Conservation (phyloP, 2,797 vertebrate genomes). For the Alauda arvensis region DNA sequence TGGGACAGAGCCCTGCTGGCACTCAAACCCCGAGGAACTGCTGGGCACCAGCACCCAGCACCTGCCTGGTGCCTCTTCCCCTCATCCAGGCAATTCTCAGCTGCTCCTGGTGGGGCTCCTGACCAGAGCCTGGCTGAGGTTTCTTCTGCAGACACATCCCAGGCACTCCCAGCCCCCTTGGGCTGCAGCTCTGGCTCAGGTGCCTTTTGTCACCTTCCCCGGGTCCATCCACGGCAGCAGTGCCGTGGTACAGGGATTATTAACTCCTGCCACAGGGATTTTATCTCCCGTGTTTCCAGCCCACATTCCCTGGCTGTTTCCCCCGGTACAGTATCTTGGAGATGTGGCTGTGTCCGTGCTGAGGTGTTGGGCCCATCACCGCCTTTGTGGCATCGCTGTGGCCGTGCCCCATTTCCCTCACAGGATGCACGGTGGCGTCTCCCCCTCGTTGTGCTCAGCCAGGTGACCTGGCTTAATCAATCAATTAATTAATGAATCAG, state of each 20-base stretch:
- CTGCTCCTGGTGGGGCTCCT: neutral
- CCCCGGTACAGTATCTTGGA: too few species aligned
- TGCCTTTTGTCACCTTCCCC: neutral
- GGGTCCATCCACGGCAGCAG: neutral
- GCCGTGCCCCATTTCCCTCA: neutral
- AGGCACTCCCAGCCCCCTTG: neutral
- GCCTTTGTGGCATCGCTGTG: neutral
- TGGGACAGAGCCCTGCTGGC: neutral
- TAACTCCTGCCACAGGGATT: neutral
- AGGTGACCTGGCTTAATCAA: neutral
- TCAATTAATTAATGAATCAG: neutral
- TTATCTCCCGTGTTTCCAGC: neutral
- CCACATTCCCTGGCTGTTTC: neutral
- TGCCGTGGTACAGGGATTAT: accelerated
- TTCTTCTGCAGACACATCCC: neutral
- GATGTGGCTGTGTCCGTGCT: neutral
- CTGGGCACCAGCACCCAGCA: neutral
- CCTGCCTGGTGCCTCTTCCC: neutral
- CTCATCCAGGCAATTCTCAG: neutral
- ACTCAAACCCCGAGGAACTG: accelerated
- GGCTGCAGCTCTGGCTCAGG: neutral
- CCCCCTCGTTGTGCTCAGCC: neutral
- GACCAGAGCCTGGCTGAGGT: neutral
- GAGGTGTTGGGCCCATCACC: neutral
- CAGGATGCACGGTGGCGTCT: neutral